phyloP scores from a whole-genome alignment of 2,797 vertebrate genomes.

The Chanos chanos region DNA sequence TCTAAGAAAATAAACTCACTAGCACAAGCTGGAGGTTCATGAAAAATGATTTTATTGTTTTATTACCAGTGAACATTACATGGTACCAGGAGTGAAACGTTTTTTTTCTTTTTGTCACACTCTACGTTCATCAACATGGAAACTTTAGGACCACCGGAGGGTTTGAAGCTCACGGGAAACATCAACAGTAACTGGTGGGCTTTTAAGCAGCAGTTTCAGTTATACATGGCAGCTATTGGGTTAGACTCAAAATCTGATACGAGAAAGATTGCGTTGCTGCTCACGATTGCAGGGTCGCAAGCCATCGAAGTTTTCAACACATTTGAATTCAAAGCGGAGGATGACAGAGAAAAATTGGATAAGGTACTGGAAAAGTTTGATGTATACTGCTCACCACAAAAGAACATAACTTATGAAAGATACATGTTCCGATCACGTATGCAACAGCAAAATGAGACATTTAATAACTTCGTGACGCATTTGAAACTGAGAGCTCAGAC shows the following conservation, averaged over 20 bases:
- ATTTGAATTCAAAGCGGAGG: neutral
- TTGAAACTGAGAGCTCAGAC: conserved; percentile 18
- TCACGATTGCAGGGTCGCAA: neutral
- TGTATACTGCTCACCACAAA: neutral
- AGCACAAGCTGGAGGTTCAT: too few species aligned
- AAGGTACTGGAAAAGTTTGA: neutral
- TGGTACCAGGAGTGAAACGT: too few species aligned
- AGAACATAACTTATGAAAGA: neutral
- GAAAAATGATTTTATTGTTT: too few species aligned
- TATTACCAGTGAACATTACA: too few species aligned
- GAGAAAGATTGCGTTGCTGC: conserved; percentile 8
- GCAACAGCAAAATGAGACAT: neutral
- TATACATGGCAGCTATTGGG: conserved; percentile 2
- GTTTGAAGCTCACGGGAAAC: neutral
- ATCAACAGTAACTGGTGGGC: neutral
- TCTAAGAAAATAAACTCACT: too few species aligned
- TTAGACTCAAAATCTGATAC: conserved; percentile 1
- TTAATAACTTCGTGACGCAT: conserved; percentile 15
- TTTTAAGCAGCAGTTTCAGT: conserved; percentile 2
- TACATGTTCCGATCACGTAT: conserved; percentile 2
- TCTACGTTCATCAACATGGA: too few species aligned
- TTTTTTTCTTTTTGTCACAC: too few species aligned
- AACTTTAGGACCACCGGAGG: neutral
- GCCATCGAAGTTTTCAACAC: conserved; percentile 18
- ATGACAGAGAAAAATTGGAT: neutral